Conservation (phyloP, 2,888 invertebrate species). For the Eucera pruinosa region DNA sequence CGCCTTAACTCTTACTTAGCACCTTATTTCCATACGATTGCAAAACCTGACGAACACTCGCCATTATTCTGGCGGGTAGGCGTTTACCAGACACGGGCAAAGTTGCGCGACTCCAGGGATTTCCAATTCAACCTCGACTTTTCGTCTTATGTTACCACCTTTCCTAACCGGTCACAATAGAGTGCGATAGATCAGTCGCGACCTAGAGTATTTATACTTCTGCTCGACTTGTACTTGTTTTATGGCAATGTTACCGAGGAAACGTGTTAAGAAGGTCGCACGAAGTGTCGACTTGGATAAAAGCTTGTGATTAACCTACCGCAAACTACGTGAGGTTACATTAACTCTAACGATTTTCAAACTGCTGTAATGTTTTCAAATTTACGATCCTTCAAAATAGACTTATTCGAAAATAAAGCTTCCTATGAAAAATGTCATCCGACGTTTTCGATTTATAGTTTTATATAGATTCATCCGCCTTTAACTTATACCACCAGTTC, state of each 20-base stretch:
- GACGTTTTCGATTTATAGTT: no score
- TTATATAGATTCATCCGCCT: no score
- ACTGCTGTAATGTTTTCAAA: no score
- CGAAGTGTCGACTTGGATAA: neutral
- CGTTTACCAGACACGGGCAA: constrained; percentile 54
- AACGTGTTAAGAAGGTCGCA: neutral
- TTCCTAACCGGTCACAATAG: constrained; percentile 42
- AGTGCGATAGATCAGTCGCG: constrained; percentile 45
- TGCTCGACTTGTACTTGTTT: constrained; percentile 23
- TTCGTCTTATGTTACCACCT: constrained; percentile 18
- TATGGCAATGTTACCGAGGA: constrained; percentile 25
- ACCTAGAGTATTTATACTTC: constrained; percentile 20
- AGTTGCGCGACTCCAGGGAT: constrained; percentile 51
- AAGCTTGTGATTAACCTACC: no score
- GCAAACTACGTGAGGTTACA: no score
- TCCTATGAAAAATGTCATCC: no score
- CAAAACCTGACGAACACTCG: constrained; percentile 70
- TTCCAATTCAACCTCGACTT: constrained; percentile 37
- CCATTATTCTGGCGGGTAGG: constrained; percentile 59
- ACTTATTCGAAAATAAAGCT: no score
- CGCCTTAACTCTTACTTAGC: constrained; percentile 76
- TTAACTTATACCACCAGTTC: no score
- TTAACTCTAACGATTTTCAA: no score
- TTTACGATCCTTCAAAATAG: no score
- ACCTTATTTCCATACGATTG: constrained; percentile 80